phyloP scores from a whole-genome alignment of 1,140 invertebrate species.

The Proales similis region DNA sequence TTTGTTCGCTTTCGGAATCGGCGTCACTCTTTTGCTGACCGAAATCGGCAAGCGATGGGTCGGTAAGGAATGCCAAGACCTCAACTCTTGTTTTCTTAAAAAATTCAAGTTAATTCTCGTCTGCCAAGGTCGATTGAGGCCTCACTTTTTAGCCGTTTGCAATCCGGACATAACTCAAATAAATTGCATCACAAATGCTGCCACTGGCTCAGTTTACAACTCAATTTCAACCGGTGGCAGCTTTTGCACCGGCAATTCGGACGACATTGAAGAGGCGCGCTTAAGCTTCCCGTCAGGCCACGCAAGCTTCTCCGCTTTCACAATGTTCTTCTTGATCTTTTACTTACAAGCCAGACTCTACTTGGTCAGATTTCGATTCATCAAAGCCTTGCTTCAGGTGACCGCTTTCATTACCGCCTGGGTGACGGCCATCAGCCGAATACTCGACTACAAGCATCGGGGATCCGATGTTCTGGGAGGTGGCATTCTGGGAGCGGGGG shows the following conservation, averaged over 20 bases:
- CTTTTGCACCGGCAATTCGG: slow-evolving; percentile 43
- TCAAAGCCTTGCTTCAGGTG: slow-evolving; percentile 30
- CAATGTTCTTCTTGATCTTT: slow-evolving; percentile 49
- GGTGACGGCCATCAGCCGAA: slow-evolving; percentile 58
- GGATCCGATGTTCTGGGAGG: slow-evolving; percentile 76
- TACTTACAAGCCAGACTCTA: slow-evolving; percentile 25
- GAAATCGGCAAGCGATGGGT: slow-evolving; percentile 78
- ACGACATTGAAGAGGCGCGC: slow-evolving; percentile 43
- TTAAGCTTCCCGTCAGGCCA: slow-evolving; percentile 60
- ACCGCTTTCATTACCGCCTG: slow-evolving; percentile 1
- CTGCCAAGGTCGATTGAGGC: slow-evolving; percentile 67
- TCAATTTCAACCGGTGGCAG: slow-evolving; percentile 51
- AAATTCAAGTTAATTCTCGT: not conserved
- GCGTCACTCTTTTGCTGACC: slow-evolving; percentile 56
- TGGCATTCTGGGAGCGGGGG: slow-evolving; percentile 58
- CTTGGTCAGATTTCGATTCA: slow-evolving; percentile 2
- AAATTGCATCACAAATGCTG: slow-evolving; percentile 39
- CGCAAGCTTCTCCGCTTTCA: slow-evolving; percentile 56
- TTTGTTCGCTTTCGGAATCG: slow-evolving; percentile 28
- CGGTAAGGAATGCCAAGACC: not conserved
- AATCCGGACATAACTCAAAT: slow-evolving; percentile 48
- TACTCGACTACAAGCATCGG: slow-evolving; percentile 93
- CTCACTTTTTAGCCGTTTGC: slow-evolving; percentile 72
- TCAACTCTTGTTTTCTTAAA: not conserved
- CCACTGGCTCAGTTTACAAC: slow-evolving; percentile 18